Percentiles rank a stretch among this genome's conserved stretches.
These are phyloP conservation scores for Ranitomeya variabilis DNA, from an alignment of 2,113 vertebrate species.

Conservation along the genomic window DNA sequence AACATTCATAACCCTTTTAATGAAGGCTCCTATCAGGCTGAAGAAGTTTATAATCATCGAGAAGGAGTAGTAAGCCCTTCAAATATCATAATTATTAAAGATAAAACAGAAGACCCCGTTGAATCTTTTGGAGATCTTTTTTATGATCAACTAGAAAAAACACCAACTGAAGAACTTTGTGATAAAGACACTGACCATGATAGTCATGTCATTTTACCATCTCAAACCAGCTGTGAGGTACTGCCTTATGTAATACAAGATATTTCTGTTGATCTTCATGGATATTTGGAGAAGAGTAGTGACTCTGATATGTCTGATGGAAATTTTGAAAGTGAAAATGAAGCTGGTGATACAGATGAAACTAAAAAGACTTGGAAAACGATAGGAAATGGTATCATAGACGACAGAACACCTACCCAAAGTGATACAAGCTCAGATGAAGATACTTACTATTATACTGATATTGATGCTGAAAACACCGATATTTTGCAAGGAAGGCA, in stretches of 20 bases:
- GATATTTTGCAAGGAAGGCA: slow-evolving; percentile 34
- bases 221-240: not conserved
- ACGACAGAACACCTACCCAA: slow-evolving; percentile 50
- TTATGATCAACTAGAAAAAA: not conserved
- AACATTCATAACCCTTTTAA: not conserved
- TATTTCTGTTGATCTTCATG: not conserved
- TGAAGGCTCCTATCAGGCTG: slow-evolving; percentile 58
- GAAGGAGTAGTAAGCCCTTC: slow-evolving; percentile 57
- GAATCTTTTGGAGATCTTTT: not conserved
- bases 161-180: not conserved
- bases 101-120: not conserved
- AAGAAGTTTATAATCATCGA: slow-evolving; percentile 53
- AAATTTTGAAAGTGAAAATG: slow-evolving; percentile 46
- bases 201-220: not conserved
- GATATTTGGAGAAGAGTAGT: not conserved
- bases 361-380: slow-evolving; percentile 50
- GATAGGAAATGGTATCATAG: not conserved
- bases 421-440: slow-evolving; percentile 37
- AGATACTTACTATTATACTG: slow-evolving; percentile 24
- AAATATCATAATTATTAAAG: slow-evolving; percentile 31
- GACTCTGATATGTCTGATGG: slow-evolving; percentile 59
- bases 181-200: not conserved
- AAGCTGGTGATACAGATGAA: slow-evolving; percentile 50
- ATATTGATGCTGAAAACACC: slow-evolving; percentile 34
- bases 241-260: not conserved